A percentile compares a stretch with the other conserved stretches of the same genome.
phyloP scores from a whole-genome alignment of 2,797 vertebrate genomes.

The Acrossocheilus fasciatus region DNA sequence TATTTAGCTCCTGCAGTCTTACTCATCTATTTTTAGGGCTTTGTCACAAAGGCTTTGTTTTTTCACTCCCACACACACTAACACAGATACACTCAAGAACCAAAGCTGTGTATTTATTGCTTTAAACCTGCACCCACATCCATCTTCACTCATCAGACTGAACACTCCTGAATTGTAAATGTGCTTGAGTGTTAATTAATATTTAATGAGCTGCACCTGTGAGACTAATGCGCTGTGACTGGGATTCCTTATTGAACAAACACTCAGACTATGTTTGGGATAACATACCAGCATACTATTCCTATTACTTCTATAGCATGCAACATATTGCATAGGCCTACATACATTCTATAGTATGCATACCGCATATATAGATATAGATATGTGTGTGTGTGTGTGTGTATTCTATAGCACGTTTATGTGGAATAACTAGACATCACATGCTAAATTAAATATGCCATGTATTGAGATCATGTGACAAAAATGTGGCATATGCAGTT shows the following conservation, averaged over 20 bases:
- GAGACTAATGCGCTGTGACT: conserved; percentile 54
- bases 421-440: too few species aligned
- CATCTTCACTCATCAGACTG: neutral
- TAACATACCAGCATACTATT: neutral
- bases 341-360: neutral
- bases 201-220: conserved; percentile 56
- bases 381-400: too few species aligned
- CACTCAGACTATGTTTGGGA: conserved; percentile 16
- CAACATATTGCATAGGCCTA: neutral
- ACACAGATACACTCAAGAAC: conserved; percentile 16
- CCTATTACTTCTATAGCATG: neutral
- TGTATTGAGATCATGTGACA: too few species aligned
- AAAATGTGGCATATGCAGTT: too few species aligned
- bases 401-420: too few species aligned
- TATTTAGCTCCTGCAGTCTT: conserved; percentile 25
- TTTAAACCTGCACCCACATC: neutral
- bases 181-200: conserved; percentile 29
- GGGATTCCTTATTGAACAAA: conserved; percentile 47
- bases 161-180: neutral
- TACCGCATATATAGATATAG: too few species aligned
- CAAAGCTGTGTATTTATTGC: neutral
- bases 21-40: conserved; percentile 49
- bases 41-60: conserved; percentile 44
- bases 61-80: conserved; percentile 34
- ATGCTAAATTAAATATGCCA: too few species aligned